Conservation (phyloP, 2,888 invertebrate genomes). For the Cantharis nigra region DNA sequence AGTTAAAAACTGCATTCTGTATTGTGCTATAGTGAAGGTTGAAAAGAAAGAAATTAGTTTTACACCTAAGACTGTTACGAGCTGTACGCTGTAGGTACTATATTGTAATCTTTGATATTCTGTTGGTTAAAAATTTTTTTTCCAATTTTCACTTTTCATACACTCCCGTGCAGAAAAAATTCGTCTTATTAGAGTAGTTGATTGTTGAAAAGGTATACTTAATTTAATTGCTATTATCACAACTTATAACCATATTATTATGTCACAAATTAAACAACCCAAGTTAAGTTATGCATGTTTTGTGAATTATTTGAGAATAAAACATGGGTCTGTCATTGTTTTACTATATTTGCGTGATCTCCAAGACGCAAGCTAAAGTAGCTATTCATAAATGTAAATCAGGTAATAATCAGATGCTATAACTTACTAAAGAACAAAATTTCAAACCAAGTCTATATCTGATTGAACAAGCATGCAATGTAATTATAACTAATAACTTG, state of each 20-base stretch:
- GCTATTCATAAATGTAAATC: conserved; percentile 52
- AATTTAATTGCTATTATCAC: neutral
- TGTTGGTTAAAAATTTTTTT: neutral
- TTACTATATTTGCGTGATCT: conserved; percentile 43
- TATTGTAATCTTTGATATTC: neutral
- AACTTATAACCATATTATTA: conserved; percentile 3
- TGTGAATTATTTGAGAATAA: conserved; percentile 31
- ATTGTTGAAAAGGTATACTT: neutral
- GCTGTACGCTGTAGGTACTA: no score
- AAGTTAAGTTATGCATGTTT: conserved; percentile 15
- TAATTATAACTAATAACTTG: conserved; percentile 56
- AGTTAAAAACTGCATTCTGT: neutral
- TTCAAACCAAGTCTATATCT: conserved; percentile 49
- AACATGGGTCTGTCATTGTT: conserved; percentile 48
- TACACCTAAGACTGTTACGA: no score
- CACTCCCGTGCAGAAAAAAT: neutral
- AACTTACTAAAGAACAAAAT: conserved; percentile 54
- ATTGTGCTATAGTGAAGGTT: neutral
- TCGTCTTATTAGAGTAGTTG: neutral
- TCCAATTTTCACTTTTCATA: neutral
- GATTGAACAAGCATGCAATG: conserved; percentile 46
- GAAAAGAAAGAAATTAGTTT: neutral
- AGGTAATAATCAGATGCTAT: conserved; percentile 52
- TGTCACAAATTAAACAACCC: conserved; percentile 12
- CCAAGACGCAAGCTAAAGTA: conserved; percentile 38